phyloP scores from a whole-genome alignment of 2,888 invertebrate genomes.

The Ophioninae sp. region DNA sequence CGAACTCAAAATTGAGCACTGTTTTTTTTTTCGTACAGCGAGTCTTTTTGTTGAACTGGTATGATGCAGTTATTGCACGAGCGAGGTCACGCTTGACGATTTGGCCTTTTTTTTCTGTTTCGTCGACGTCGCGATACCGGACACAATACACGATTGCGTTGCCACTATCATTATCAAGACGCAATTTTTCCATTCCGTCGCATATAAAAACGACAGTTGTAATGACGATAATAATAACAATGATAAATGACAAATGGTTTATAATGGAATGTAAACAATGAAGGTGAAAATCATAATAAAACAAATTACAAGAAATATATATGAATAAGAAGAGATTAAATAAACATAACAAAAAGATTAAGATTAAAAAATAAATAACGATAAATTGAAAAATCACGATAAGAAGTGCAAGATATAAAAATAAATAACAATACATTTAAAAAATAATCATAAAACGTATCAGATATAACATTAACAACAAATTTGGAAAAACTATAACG shows the following conservation, averaged over 20 bases:
- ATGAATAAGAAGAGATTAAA: neutral
- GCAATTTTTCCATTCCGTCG: slow-evolving; percentile 11
- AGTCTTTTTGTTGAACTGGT: neutral
- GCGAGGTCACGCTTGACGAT: neutral
- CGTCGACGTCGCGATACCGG: slow-evolving; percentile 2
- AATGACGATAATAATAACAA: neutral
- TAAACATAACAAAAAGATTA: too few relatives aligned
- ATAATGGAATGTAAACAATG: neutral
- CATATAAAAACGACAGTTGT: neutral
- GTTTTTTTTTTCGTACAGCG: slow-evolving; percentile 5
- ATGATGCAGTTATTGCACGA: neutral
- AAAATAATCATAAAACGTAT: too few relatives aligned
- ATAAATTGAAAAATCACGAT: too few relatives aligned
- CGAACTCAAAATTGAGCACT: neutral
- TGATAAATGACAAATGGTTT: neutral
- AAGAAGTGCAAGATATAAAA: too few relatives aligned
- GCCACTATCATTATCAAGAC: slow-evolving; percentile 31
- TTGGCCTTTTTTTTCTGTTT: neutral
- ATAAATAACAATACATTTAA: neutral
- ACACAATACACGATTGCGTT: neutral
- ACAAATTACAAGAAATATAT: neutral
- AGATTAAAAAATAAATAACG: too few relatives aligned
- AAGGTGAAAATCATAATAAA: neutral
- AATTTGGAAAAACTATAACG: neutral
- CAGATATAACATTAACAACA: too few relatives aligned